Percentiles rank a stretch among this genome's conserved stretches.
Conservation (phyloP, 2,113 vertebrate species). For the Mastomys natalensis region DNA sequence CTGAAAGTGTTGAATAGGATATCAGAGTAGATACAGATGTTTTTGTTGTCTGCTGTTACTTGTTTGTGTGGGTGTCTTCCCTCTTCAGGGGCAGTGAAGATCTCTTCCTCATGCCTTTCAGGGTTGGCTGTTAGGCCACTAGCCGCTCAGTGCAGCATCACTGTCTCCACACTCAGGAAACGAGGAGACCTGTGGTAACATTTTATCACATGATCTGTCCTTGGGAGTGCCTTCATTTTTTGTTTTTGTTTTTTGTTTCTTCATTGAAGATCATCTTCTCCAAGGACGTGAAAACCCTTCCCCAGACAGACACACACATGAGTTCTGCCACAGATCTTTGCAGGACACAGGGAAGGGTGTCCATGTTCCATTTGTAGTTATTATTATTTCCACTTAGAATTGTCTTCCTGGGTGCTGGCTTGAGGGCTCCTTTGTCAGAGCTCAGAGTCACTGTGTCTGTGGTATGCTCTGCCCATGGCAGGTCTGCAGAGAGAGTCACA, state of each 20-base stretch:
- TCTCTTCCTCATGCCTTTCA: neutral
- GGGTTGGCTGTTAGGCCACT: neutral
- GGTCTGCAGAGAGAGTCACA: neutral
- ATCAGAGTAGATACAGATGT: neutral
- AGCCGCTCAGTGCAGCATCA: neutral
- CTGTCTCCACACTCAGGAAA: fast-evolving
- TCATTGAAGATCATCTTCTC: neutral
- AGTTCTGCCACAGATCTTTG: neutral
- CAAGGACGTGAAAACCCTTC: neutral
- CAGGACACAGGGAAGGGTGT: neutral
- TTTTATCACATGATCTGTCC: neutral
- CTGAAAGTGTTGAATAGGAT: neutral
- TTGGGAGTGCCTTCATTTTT: too few relatives aligned
- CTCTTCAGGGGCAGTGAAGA: too few relatives aligned
- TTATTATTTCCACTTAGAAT: neutral
- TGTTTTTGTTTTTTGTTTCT: neutral
- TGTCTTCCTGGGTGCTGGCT: neutral
- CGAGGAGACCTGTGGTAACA: neutral
- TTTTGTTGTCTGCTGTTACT: neutral
- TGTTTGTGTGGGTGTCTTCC: neutral
- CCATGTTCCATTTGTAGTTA: neutral
- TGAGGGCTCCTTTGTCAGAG: neutral
- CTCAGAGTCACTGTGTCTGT: neutral
- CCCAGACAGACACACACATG: neutral
- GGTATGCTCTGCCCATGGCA: neutral